Base-by-base conservation (phyloP, 1,140 invertebrate species). In the Eriosoma lanigerum region DNA sequence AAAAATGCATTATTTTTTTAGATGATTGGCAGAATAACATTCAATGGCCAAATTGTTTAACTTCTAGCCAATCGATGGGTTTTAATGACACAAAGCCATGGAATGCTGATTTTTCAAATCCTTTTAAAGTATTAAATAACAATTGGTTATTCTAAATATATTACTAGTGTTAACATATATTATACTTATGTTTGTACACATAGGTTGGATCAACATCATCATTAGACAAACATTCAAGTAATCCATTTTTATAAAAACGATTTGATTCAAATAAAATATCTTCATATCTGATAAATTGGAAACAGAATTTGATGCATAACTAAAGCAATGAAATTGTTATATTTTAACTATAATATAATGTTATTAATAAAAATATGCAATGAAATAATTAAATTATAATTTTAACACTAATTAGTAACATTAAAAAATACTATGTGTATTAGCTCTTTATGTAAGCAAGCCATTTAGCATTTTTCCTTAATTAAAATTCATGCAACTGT, bases 11-110 rank as follows among this genome's bases (percentile, higher is more conserved):
- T 66, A 21, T 12, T 24, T 26, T 46, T 68, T 52, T 32, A 78
- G 75, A 78, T 62, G 75, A 78, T 62, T 78, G 75, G 75, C 56
- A 78, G 5, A 78, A 44, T 46, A 62, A 62, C 62, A 46, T 78
- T 8, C 56, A 78, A 62, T 78, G 75, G 75, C 32, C 75, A 38
- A 78, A 78, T 60, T 24, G 56, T 48, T 32, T 78, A 26, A 60
- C 75, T 44, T 60, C 75, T 21, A 78, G 75, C 2, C 75, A 78
- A 29, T 78, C 75, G 4, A 62, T 78, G 75, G 75, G 56, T 29
- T 78, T 78, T 26, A 78, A 78, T 15, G 75, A 78, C 46, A n/a
- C 26, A n/a, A 62, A 60, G 60, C 75, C 75, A 10, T 78, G 75
- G 75, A 78, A 13, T 58, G 52, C 75, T 12, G 75, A 78, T 78